Conservation (phyloP, 1,140 invertebrate species). For the Apis florea region DNA sequence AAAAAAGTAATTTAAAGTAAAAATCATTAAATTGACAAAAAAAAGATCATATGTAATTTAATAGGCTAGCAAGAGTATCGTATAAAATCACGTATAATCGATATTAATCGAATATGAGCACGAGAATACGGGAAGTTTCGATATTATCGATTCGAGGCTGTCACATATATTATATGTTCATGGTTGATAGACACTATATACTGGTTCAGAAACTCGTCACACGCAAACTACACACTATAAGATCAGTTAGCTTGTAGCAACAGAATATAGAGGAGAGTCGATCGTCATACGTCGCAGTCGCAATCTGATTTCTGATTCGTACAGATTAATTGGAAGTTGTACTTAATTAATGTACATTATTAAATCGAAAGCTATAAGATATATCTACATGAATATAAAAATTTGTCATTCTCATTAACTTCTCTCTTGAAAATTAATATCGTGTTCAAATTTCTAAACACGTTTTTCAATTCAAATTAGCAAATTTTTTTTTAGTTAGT, state of each 20-base stretch:
- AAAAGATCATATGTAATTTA: too few species aligned
- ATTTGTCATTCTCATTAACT: neutral
- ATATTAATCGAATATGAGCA: neutral
- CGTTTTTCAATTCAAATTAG: neutral
- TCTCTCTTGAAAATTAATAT: neutral
- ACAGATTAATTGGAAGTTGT: neutral
- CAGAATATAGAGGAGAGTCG: conserved; percentile 68
- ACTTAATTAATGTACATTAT: neutral
- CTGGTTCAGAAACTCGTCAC: conserved; percentile 1
- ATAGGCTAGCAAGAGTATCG: too few species aligned
- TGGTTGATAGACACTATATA: neutral
- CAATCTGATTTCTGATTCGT: conserved; percentile 63
- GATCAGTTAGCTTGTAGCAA: conserved; percentile 24
- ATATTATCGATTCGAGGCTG: conserved; percentile 18
- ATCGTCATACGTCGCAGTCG: conserved; percentile 46
- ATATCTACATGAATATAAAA: neutral
- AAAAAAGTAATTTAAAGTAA: too few species aligned
- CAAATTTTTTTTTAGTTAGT: neutral
- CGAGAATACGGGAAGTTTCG: neutral
- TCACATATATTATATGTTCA: neutral
- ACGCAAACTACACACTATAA: neutral
- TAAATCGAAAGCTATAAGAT: neutral
- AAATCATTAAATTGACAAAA: too few species aligned
- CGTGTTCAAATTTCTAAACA: neutral
- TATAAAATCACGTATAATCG: neutral